These are phyloP conservation scores for Channallabes apus DNA, from an alignment of 2,797 vertebrate genomes.

Conservation along the genomic window DNA sequence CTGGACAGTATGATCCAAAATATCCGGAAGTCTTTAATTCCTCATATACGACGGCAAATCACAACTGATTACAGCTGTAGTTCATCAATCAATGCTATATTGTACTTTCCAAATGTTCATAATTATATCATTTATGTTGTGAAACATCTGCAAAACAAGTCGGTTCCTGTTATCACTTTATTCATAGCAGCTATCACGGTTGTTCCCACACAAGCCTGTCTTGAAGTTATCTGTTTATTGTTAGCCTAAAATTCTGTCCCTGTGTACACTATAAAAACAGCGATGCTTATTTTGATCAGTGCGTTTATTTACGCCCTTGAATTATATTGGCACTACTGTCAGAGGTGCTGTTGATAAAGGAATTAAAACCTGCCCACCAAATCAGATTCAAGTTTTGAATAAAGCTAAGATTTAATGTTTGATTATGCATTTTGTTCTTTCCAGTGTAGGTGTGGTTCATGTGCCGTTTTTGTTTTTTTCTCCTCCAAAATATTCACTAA, in stretches of 20 bases:
- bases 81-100: neutral
- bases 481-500: neutral
- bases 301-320: neutral
- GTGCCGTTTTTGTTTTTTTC: neutral
- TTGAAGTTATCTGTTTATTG: neutral
- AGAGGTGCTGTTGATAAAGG: neutral
- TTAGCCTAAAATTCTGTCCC: neutral
- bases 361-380: neutral
- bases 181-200: neutral
- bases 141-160: too few relatives aligned
- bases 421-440: neutral
- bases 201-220: too few relatives aligned
- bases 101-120: neutral
- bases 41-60: neutral
- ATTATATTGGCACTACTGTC: neutral
- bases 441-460: neutral
- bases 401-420: neutral
- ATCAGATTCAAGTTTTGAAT: neutral
- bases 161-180: neutral
- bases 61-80: conserved; percentile 5
- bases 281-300: neutral
- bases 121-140: too few relatives aligned
- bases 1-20: neutral
- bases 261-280: neutral
- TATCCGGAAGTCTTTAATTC: neutral